Base-by-base conservation (phyloP, 2,797 vertebrate species). In the Rhinophrynus dorsalis region DNA sequence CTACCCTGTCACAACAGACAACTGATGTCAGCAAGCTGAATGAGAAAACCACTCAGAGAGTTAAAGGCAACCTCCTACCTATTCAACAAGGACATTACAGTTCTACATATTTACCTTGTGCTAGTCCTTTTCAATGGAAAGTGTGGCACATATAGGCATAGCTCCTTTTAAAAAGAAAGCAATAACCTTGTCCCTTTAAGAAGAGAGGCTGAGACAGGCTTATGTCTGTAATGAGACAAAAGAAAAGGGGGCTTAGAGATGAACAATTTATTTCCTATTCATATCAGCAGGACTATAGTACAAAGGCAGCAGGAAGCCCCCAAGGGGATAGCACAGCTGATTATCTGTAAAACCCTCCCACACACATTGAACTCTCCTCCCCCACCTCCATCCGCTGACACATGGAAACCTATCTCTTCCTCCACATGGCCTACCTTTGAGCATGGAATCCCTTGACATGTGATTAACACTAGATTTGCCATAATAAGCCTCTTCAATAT, bases 111-210 rank as follows among this genome's bases (percentile, higher is more conserved):
- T n/a, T n/a, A n/a, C n/a, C n/a, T n/a, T n/a, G n/a, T n/a, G n/a
- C n/a, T n/a, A n/a, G n/a, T n/a, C n/a, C n/a, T n/a, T n/a, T n/a
- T n/a, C n/a, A n/a, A n/a, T n/a, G n/a, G n/a, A n/a, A n/a, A n/a
- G n/a, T n/a, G n/a, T n/a, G n/a, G n/a, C n/a, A n/a, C n/a, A n/a
- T n/a, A n/a, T n/a, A n/a, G n/a, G n/a, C n/a, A n/a, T n/a, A n/a
- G n/a, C n/a, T n/a, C n/a, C n/a, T n/a, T n/a, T n/a, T n/a, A n/a
- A n/a, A n/a, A n/a, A n/a, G n/a, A n/a, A n/a, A n/a, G n/a, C 61
- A 51, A 38, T 30, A 24, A 38, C 21, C 67, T 58, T 66, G 60
- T 44, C 18, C 65, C 59, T 68, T 75, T 77, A 30, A 60, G 51
- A 42, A 42, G 64, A n/a, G 30, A 48, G 59, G n/a, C 51, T 38